phyloP scores from a whole-genome alignment of 2,797 vertebrate species.

The Tragelaphus eurycerus region DNA sequence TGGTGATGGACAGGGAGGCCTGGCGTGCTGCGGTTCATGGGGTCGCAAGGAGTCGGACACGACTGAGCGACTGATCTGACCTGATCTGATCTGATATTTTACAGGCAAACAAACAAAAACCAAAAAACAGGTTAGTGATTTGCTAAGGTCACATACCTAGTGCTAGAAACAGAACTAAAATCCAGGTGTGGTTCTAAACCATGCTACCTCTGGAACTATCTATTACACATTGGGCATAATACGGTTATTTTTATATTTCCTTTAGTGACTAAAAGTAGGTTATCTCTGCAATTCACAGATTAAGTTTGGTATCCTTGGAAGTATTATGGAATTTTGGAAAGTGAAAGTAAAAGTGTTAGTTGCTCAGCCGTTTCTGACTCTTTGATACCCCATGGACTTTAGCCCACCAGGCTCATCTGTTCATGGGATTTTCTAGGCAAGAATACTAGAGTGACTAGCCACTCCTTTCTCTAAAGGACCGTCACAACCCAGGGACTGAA shows the following conservation, averaged over 20 bases:
- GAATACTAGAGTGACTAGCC: not conserved
- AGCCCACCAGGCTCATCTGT: not conserved
- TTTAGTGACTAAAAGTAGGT: not conserved
- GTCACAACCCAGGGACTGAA: not conserved
- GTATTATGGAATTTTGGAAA: not conserved
- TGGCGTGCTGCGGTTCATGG: too few species aligned
- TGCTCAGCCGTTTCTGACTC: not conserved
- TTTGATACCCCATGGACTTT: not conserved
- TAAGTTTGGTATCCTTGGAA: not conserved
- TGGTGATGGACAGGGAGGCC: too few species aligned
- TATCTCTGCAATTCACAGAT: not conserved
- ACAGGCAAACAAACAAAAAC: not conserved
- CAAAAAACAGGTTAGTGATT: constrained; percentile 23
- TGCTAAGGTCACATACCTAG: constrained; percentile 19
- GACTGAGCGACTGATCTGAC: too few species aligned
- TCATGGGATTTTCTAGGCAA: not conserved
- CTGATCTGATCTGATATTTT: not conserved
- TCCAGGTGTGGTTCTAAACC: not conserved
- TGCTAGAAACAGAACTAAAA: constrained; percentile 11
- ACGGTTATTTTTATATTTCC: not conserved
- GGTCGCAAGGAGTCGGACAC: fast-evolving
- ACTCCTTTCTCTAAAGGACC: not conserved
- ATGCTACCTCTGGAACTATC: not conserved
- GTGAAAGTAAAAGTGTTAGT: not conserved
- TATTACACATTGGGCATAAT: not conserved